These are phyloP conservation scores for Octomys mimax DNA, from an alignment of 2,797 vertebrate genomes.

Conservation along the genomic window DNA sequence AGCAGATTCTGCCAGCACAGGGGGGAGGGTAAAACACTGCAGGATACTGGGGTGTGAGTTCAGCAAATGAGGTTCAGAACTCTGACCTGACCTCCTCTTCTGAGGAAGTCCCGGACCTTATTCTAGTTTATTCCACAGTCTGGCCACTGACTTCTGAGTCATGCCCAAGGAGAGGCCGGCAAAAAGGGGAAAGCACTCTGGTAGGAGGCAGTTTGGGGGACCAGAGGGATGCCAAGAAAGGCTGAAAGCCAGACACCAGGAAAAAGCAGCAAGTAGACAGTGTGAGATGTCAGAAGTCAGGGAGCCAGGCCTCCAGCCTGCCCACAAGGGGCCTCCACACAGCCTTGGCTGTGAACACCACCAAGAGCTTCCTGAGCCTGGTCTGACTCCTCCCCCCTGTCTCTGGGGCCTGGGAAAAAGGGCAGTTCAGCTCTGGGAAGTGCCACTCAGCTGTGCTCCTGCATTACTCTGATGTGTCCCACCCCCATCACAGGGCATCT, in stretches of 20 bases:
- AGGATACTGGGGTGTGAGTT: not conserved
- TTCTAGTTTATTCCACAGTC: not conserved
- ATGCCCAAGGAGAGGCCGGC: not conserved
- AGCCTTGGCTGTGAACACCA: not conserved
- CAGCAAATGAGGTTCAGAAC: not conserved
- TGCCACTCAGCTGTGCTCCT: not conserved
- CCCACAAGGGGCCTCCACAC: not conserved
- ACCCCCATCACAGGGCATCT: conserved; percentile 68
- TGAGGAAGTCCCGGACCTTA: not conserved
- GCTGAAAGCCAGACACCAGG: not conserved
- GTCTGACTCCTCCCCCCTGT: not conserved
- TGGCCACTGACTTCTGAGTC: not conserved
- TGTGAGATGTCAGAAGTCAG: not conserved
- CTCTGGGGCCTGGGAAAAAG: conserved; percentile 5
- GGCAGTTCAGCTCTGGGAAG: not conserved
- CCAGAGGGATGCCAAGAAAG: not conserved
- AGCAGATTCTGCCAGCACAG: accelerated
- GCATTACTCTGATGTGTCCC: not conserved
- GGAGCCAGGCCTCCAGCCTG: not conserved
- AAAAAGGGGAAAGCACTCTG: not conserved
- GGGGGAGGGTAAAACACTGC: not conserved
- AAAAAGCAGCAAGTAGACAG: not conserved
- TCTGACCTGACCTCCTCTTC: not conserved
- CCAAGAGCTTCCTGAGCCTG: not conserved
- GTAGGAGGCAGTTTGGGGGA: not conserved